A percentile compares a stretch with the other conserved stretches of the same genome.
Evolutionary conservation across 2,113 vertebrate genomes (phyloP).

Genomic region (Oreocharis arfaki): DNA sequence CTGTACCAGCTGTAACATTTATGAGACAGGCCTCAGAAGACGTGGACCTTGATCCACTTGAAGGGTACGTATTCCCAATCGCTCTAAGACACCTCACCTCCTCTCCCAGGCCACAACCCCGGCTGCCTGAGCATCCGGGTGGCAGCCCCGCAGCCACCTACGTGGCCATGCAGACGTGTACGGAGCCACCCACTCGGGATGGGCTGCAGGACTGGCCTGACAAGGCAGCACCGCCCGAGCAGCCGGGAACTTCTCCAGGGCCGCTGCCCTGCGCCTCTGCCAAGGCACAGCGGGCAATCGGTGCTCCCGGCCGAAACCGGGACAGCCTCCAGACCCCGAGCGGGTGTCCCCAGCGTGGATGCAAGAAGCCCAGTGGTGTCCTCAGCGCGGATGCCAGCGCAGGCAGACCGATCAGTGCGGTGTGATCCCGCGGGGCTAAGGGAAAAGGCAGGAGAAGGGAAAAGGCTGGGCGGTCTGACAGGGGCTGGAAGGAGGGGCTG

Average conservation of each 20-base stretch:
- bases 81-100: background rate
- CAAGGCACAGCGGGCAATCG: fast-evolving
- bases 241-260: fast-evolving
- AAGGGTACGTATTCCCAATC: fast-evolving
- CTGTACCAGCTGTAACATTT: background rate
- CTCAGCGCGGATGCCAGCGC: fast-evolving
- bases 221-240: background rate
- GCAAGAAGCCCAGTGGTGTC: background rate
- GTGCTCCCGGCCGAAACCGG: fast-evolving
- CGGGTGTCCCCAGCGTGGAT: fast-evolving
- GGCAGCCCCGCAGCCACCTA: background rate
- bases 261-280: fast-evolving
- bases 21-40: background rate
- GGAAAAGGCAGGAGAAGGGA: background rate
- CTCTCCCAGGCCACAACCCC: background rate
- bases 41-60: background rate
- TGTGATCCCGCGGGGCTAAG: background rate
- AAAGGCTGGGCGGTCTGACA: background rate
- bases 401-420: fast-evolving
- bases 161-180: background rate
- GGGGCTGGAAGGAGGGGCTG: background rate
- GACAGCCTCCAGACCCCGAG: background rate
- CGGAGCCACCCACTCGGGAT: background rate
- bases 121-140: background rate
- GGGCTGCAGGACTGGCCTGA: background rate